A percentile compares a stretch with the other conserved stretches of the same genome.
These are phyloP conservation scores for Pteronura brasiliensis DNA, from an alignment of 2,113 vertebrate genomes.

Conservation along the genomic window DNA sequence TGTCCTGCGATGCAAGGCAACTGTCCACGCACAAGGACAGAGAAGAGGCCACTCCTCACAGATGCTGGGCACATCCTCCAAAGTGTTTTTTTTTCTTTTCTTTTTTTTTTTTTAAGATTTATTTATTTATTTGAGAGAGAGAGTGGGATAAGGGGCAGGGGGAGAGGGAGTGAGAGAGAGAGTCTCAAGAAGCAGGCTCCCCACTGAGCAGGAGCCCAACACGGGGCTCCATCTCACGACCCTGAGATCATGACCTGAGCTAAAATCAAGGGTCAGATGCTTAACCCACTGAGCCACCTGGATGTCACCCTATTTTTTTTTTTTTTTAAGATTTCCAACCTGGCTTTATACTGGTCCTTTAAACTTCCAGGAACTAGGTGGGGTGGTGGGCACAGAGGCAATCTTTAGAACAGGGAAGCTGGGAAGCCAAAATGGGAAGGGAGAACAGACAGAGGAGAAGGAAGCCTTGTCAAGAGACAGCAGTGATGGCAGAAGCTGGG, in stretches of 20 bases:
- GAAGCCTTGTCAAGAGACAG: background rate
- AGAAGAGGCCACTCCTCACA: background rate
- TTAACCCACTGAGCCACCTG: background rate
- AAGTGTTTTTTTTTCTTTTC: background rate
- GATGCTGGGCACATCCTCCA: background rate
- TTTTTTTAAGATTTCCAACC: background rate
- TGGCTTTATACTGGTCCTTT: background rate
- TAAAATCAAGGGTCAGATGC: background rate
- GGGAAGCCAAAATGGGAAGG: background rate
- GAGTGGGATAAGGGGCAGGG: background rate
- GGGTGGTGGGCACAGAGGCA: background rate
- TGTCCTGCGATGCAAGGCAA: rapidly evolving
- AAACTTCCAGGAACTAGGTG: background rate
- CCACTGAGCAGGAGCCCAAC: background rate
- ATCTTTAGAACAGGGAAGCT: background rate
- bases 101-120: too few species aligned
- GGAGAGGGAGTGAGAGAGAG: background rate
- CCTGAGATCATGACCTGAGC: background rate
- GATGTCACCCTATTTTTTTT: background rate
- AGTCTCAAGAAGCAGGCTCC: background rate
- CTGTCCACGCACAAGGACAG: rapidly evolving
- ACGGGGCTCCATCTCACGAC: background rate
- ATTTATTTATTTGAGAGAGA: background rate
- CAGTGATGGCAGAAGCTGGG: background rate
- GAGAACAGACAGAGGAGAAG: background rate